Evolutionary conservation across 2,797 vertebrate genomes (phyloP), one percentile per base, ranked within the genome.

Genomic region (Craterocephalus amniculus): DNA sequence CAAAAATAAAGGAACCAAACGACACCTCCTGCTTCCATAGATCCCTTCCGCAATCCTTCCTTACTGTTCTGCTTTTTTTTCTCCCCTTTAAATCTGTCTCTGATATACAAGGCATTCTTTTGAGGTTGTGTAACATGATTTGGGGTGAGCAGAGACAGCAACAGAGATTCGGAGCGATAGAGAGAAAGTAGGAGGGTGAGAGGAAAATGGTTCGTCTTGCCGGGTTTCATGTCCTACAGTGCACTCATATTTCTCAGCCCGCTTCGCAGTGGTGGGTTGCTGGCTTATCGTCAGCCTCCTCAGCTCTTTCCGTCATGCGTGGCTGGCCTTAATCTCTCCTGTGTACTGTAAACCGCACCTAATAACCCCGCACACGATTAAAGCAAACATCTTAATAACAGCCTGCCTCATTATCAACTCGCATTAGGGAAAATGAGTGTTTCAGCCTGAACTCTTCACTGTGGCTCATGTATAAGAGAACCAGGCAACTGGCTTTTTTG

Each of bases 361-460:
- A 90, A 92, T 92, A 87, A 88, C 81, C 81, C 83, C 59, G 70
- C 72, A 74, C 85, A 81, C 63, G 79, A 89, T 88, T 89, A 89
- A 88, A 90, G 86, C 86, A 90, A 89, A 91, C 86, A 80, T 86
- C 82, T 87, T 87, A 88, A 87, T 89, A 86, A 76, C 35, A 58
- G 79, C 79, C 78, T 72, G 74, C 83, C 84, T 89, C 83, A 87
- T 91, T 88, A 87, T 90, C 73, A 81, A 3, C 74, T 84, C 77
- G 26, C 84, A 67, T 73, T 71, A 45, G 79, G 82, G 83, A 88
- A 76, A 81, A 76, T 31, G 55, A 78, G 75, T 18, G 36, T 40
- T 67, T 77, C 55, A 38, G 32, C 71, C 66, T 81, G 71, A 54
- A 63, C 67, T 74, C 67, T 70, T 45, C 38, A 48, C 58, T 78